These are phyloP conservation scores for Ferrisia virgata DNA, from an alignment of 2,888 invertebrate species.

Conservation along the genomic window DNA sequence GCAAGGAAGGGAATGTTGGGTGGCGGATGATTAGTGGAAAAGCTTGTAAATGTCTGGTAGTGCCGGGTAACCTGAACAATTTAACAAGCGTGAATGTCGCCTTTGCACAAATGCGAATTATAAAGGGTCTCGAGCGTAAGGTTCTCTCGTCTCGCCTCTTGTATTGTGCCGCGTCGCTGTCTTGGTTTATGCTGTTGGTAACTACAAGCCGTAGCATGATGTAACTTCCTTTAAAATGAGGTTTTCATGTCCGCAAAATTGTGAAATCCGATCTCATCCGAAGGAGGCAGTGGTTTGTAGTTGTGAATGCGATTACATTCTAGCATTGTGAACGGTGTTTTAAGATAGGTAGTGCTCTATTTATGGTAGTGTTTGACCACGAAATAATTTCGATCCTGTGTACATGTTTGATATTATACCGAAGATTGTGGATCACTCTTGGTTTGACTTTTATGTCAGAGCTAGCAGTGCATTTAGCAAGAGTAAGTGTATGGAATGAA, in stretches of 20 bases:
- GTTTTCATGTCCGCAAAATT: conserved; percentile 15
- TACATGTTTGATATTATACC: too few relatives aligned
- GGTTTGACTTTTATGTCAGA: too few relatives aligned
- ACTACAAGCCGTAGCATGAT: not conserved
- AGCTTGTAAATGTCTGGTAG: conserved; percentile 9
- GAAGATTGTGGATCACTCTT: too few relatives aligned
- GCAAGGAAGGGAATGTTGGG: not conserved
- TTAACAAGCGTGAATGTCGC: conserved; percentile 22
- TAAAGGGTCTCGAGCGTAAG: not conserved
- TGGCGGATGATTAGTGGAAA: conserved; percentile 17
- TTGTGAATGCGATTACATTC: too few relatives aligned
- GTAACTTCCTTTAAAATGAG: conserved; percentile 28
- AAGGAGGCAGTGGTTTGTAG: not conserved
- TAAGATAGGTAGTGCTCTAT: too few relatives aligned
- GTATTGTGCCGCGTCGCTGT: not conserved
- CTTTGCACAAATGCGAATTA: conserved; percentile 5
- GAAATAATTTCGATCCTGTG: not conserved
- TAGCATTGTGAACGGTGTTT: too few relatives aligned
- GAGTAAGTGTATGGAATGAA: too few relatives aligned
- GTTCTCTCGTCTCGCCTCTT: not conserved
- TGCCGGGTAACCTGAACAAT: conserved; percentile 6
- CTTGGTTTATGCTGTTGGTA: not conserved
- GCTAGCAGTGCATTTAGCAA: too few relatives aligned
- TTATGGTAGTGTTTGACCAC: too few relatives aligned
- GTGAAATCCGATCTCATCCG: not conserved